Evolutionary conservation across 1,140 invertebrate genomes (phyloP), one percentile per base, ranked within the genome.

Genomic region (Asbolus verrucosus): DNA sequence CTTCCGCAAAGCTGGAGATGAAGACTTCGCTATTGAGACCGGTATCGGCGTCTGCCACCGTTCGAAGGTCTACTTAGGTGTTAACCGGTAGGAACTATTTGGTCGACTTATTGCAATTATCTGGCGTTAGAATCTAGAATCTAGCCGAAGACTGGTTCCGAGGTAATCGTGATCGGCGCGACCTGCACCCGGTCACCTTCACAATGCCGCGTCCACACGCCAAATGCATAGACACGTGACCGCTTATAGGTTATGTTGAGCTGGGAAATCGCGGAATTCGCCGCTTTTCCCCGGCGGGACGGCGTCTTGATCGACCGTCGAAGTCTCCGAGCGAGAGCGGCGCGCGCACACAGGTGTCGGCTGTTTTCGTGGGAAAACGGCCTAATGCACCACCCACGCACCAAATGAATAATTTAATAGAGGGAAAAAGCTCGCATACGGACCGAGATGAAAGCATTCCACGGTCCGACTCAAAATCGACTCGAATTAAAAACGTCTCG

Each of bases 111-210:
- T 30, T 68, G 66, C 68, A 61, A 63, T 65, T 70, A 70, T 70
- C 67, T 43, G 43, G 67, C 60, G 68, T 70, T 70, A 70, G 68
- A 70, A 70, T 70, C 68, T 70, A 30, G 46, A 54, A 54, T 54
- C 46, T 54, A 54, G 19, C 41, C 61, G 18, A 65, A 69, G 67
- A 65, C 68, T 59, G 43, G 60, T 65, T 43, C 41, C 39, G 61
- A 61, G 60, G 60, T 46, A 71, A 67, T 73, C 71, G 71, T 73
- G 72, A 70, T 71, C 69, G 13, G 30, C 15, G 27, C 60, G 41
- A 65, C 69, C 68, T 59, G 68, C 63, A 73, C 72, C 69, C 33
- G 72, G 72, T 73, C 69, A 73, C 72, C 72, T 73, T 73, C 72
- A 73, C 72, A 73, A 73, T 73, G 72, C 72, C 72, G 69, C 65